These are phyloP conservation scores for Sphenopsis melanotis DNA, from an alignment of 2,797 vertebrate species.

Conservation along the genomic window DNA sequence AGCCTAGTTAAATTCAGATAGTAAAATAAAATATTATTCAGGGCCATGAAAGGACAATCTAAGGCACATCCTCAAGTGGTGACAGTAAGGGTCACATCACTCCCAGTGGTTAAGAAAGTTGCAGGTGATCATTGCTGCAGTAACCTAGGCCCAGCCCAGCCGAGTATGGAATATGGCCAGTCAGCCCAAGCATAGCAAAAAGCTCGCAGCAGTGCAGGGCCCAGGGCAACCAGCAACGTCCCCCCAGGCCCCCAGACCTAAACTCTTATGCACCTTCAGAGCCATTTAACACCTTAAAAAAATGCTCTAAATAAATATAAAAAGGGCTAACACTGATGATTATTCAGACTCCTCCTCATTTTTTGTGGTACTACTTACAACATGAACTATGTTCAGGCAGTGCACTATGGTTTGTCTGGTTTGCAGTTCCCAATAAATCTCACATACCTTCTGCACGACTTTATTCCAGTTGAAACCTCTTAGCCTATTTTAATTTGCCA, in stretches of 20 bases:
- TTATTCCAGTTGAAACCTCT: neutral
- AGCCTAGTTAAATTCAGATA: neutral
- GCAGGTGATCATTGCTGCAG: neutral
- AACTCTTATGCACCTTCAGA: neutral
- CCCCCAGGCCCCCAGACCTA: fast-evolving
- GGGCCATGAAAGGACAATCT: neutral
- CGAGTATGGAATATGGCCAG: no score
- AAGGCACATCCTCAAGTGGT: neutral
- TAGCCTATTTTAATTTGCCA: neutral
- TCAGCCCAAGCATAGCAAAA: fast-evolving
- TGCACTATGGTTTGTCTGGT: neutral
- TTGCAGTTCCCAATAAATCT: neutral
- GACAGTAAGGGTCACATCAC: neutral
- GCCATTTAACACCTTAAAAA: neutral
- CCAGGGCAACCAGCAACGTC: fast-evolving
- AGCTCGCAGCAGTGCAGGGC: fast-evolving
- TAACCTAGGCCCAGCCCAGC: neutral
- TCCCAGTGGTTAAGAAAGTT: neutral
- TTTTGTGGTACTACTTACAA: neutral
- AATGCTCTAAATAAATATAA: neutral
- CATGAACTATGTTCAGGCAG: neutral
- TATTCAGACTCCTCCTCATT: neutral
- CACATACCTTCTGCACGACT: fast-evolving
- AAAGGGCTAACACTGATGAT: neutral
- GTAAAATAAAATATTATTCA: neutral